Base-by-base conservation (phyloP, 2,113 vertebrate genomes). In the Nesogale talazaci region DNA sequence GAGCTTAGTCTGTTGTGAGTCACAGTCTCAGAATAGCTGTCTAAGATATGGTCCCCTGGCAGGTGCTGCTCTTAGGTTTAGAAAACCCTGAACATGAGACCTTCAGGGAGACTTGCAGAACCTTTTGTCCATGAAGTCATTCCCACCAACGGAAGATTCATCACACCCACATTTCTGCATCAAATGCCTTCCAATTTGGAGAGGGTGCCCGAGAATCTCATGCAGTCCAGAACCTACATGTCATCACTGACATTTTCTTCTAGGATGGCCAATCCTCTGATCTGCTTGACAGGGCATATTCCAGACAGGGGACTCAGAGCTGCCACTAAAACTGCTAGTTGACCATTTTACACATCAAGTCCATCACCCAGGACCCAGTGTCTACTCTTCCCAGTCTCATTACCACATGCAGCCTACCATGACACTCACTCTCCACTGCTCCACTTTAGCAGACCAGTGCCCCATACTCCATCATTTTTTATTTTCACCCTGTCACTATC, bases 361-460 rank as follows among this genome's bases (percentile, higher is more conserved):
- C 3, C 3, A 29, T 76, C 65, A 76, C 12, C 29, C 27, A 20
- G 1, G 10, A 6, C 0, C 2, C 1, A 16, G 23, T 11, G 10
- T 11, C 57, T 36, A 14, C 12, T 46, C 17, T 31, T 4, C 20
- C 31, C 10, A 19, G 31, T 17, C 65, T 34, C 27, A n/a, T 17
- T 2, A 22, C 34, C 63, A 4, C 10, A 29, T 0, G 15, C 17
- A 11, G 46, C 59, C 31, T 2, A 20, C 4, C 25, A n/a, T 20
- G 72, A 61, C 69, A 25, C 3, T 1, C 10, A 52, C 6, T 81
- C 17, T 72, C 20, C 61, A 46, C 14, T 46, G 20, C 22, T 72
- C 17, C n/a, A 19, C 42, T 46, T 34, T 76, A 29, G 16, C 25
- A 67, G 61, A 78, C 10, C 69, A 14, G 75, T 9, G 10, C 15